Evolutionary conservation across 2,113 vertebrate species (phyloP).

Genomic region (Passerina amoena): DNA sequence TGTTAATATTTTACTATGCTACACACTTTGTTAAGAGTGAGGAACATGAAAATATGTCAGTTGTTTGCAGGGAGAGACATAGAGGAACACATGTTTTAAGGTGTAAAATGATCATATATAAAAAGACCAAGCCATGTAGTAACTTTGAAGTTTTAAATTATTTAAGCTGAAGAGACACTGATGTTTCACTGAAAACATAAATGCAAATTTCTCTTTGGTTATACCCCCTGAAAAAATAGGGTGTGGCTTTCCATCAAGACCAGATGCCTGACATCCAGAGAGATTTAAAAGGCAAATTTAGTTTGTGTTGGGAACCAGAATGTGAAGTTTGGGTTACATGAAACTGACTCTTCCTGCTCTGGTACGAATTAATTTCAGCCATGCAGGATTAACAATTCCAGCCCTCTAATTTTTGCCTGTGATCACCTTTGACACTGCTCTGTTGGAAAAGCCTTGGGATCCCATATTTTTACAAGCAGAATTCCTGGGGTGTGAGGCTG

Average conservation of each 20-base stretch:
- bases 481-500: background rate
- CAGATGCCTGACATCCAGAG: slow-evolving; percentile 26
- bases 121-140: background rate
- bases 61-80: background rate
- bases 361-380: slow-evolving; percentile 26
- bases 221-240: slow-evolving; percentile 1
- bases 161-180: background rate
- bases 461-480: slow-evolving; percentile 33
- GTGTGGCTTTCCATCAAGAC: slow-evolving; percentile 32
- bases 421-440: slow-evolving; percentile 55
- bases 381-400: slow-evolving; percentile 34
- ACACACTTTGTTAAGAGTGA: background rate
- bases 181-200: slow-evolving; percentile 40
- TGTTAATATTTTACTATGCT: background rate
- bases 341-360: background rate
- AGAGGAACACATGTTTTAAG: background rate
- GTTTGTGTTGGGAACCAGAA: background rate
- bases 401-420: slow-evolving; percentile 22
- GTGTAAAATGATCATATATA: background rate
- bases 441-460: slow-evolving; percentile 24
- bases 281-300: slow-evolving; percentile 44
- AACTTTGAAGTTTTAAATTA: slow-evolving; percentile 43
- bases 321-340: background rate
- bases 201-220: slow-evolving; percentile 24
- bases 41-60: background rate